Evolutionary conservation across 2,888 invertebrate species (phyloP), one percentile per base, ranked within the genome.

Genomic region (Cerceris ruficornis): DNA sequence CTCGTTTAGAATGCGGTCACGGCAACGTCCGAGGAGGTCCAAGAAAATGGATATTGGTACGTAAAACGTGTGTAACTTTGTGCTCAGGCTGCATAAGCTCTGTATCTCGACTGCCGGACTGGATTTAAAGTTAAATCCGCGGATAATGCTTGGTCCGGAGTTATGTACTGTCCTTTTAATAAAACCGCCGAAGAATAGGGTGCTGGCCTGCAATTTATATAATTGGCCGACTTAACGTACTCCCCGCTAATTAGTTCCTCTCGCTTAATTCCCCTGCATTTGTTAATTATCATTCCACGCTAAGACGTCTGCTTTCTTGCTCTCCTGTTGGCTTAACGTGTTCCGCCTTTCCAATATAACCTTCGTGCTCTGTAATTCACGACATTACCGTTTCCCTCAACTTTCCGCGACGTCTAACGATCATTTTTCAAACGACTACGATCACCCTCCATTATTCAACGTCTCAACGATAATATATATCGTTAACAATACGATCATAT

Each of bases 51-150:
- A 83, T 84, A 81, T 83, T 52, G 84, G 75, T 75, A 65, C 75
- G 59, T 17, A 75, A 68, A 64, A 76, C 68, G 83, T 81, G 77
- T 83, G 66, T 81, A 84, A 83, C 83, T 83, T 83, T 81, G 54
- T 46, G 69, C 78, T 77, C 75, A 41, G 69, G 42, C 15, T 39
- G 69, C 66, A 52, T 70, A 75, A 81, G 69, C 81, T 66, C 71
- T 41, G 75, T 58, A 78, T 83, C 84, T 75, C 67, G 68, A 60
- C 65, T 49, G 67, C 54, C 57, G 42, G 41, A 69, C 60, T 58
- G 72, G 83, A 72, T 83, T 84, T 84, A 84, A 84, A 84, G 81
- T 81, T 78, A 84, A 81, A 83, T 84, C 84, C 75, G 52, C 43
- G 52, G 60, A 49, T 77, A 84, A 81, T 77, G 67, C 64, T 49